Evolutionary conservation across 1,140 invertebrate genomes (phyloP), one percentile per base, ranked within the genome.

Genomic region (Dermatophagoides farinae): DNA sequence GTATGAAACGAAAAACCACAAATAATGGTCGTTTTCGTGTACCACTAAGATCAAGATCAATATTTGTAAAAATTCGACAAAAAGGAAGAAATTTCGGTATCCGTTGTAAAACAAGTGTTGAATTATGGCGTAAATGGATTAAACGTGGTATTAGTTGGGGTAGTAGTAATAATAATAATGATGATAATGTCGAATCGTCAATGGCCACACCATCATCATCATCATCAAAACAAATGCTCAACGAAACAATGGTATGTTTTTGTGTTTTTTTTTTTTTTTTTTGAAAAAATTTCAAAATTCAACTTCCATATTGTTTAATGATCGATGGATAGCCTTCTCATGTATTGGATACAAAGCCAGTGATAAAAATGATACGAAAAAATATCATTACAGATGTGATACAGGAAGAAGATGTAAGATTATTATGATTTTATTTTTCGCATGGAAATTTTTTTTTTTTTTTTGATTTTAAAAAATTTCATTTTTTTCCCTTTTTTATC

Each of bases 121-220:
- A 60, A 40, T 50, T 60, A 23, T 60, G 58, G 58, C 41, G 58
- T 11, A 46, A 47, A 39, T 60, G 58, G 58, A 60, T 60, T 16
- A 60, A 47, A 37, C 41, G 58, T 23, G 58, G 58, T n/a, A 60
- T 60, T 60, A 1, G 16, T 14, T 55, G 53, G 53, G 53, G 22
- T 47, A 12, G 43, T 47, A 1, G 46, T 44, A 31, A 31, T 31
- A 8, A 31, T 31, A 31, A 31, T 31, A 31, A 31, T 31, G 31
- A 31, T 31, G 2, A 4, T 2, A 31, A 4, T 31, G 31, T 4
- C 8, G 8, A 8, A 31, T 31, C 31, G 31, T n/a, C 43, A 44
- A 31, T 31, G 31, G 8, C 31, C 31, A 8, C 2, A 31, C 8
- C 31, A 31, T 8, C 31, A 31, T 31, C 31, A 31, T 31, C 31